These are phyloP conservation scores for Anneissia japonica DNA, from an alignment of 35 echinoderm and acorn worm genomes.

Conservation along the genomic window DNA sequence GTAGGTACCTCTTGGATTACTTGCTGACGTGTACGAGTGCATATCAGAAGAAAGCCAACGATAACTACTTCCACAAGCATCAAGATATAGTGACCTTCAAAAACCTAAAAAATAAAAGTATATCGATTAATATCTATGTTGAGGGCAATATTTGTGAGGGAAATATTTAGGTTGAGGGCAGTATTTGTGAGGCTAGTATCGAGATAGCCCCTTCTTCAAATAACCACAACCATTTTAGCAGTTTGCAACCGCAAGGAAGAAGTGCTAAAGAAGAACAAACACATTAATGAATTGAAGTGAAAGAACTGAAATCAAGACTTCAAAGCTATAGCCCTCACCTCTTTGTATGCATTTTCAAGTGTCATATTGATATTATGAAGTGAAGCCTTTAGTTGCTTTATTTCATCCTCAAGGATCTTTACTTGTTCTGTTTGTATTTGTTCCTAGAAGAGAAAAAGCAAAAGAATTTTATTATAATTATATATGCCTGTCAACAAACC, in stretches of 20 bases:
- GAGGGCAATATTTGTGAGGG: background rate
- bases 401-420: background rate
- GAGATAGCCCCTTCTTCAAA: no score
- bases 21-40: background rate
- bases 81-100: conserved; percentile 72
- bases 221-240: no score
- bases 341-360: background rate
- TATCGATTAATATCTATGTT: background rate
- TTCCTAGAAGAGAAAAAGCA: background rate
- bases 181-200: no score
- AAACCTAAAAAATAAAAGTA: conserved; percentile 40
- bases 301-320: no score
- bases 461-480: no score
- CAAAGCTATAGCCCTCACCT: no score
- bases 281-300: no score
- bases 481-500: no score
- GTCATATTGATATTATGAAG: background rate
- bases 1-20: background rate
- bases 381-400: background rate
- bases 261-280: no score
- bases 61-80: conserved; percentile 68
- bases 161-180: background rate
- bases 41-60: conserved; percentile 28
- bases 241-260: no score
- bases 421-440: background rate